Evolutionary conservation across 2,797 vertebrate genomes (phyloP).

Genomic region (Picus viridis): DNA sequence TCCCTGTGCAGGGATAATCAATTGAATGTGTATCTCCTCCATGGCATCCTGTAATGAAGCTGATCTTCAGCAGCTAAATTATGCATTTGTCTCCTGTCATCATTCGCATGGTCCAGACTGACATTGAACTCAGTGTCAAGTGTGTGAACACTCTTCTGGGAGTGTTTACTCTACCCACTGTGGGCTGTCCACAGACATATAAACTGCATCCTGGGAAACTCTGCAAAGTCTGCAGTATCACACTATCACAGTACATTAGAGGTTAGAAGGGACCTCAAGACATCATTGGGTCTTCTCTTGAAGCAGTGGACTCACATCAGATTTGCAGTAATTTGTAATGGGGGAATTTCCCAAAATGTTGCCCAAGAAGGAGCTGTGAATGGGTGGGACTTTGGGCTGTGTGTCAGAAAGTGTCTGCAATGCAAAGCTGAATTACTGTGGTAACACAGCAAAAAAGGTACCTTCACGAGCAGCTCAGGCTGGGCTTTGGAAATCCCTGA

Average conservation of each 20-base stretch:
- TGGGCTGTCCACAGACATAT: not conserved
- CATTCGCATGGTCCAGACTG: not conserved
- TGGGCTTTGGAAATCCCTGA: constrained; percentile 1
- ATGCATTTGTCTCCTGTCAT: not conserved
- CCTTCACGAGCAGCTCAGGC: not conserved
- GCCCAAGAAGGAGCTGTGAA: not conserved
- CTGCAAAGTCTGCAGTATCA: not conserved
- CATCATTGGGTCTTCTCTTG: not conserved
- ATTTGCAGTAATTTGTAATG: not conserved
- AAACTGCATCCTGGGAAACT: not conserved
- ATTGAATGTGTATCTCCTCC: not conserved
- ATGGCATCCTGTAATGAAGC: not conserved
- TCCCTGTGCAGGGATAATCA: not conserved
- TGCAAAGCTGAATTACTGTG: not conserved
- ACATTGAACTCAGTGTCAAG: not conserved
- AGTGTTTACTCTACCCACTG: not conserved
- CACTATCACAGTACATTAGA: too few relatives aligned
- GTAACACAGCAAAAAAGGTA: not conserved
- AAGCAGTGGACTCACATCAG: not conserved
- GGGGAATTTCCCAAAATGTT: not conserved
- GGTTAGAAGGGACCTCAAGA: too few relatives aligned
- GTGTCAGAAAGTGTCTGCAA: not conserved
- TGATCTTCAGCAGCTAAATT: constrained; percentile 1
- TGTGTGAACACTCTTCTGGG: not conserved
- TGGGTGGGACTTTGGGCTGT: not conserved